These are phyloP conservation scores for Coptotermes formosanus DNA, from an alignment of 1,140 invertebrate species.

Conservation along the genomic window DNA sequence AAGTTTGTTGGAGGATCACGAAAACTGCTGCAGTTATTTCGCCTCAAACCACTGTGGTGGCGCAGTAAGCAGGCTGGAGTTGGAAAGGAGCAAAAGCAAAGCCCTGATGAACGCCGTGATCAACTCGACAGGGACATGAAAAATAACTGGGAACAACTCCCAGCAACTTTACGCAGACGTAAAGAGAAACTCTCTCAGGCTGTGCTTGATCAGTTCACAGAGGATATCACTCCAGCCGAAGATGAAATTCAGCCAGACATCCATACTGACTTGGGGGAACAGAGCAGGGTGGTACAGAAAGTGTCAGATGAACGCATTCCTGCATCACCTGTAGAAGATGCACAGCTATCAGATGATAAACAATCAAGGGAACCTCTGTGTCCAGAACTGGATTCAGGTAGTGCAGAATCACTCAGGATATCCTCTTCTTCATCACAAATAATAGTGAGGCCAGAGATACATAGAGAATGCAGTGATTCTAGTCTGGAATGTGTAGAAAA, in stretches of 20 bases:
- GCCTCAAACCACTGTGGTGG: not conserved
- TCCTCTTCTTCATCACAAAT: not conserved
- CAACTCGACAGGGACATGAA: conserved; percentile 33
- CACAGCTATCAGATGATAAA: not conserved
- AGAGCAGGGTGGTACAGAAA: not conserved
- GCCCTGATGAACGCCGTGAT: conserved; percentile 26
- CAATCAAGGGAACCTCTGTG: not conserved
- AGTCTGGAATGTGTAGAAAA: not conserved
- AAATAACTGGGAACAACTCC: conserved; percentile 50
- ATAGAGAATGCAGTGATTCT: conserved; percentile 1
- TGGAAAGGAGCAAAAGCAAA: not conserved
- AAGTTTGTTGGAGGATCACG: not conserved
- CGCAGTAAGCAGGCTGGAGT: not conserved
- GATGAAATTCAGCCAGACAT: not conserved
- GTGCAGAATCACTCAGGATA: not conserved
- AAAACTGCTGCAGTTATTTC: conserved; percentile 23
- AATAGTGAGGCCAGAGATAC: not conserved
- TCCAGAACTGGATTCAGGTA: not conserved
- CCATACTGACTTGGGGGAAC: not conserved
- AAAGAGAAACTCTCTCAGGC: conserved; percentile 40
- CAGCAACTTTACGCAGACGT: conserved; percentile 47
- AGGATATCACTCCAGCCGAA: not conserved
- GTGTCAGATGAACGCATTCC: not conserved
- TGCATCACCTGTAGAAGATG: not conserved
- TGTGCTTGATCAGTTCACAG: conserved; percentile 27